A percentile compares a stretch with the other conserved stretches of the same genome.
Evolutionary conservation across 2,888 invertebrate genomes (phyloP).

Genomic region (Ichneumoninae sp.): DNA sequence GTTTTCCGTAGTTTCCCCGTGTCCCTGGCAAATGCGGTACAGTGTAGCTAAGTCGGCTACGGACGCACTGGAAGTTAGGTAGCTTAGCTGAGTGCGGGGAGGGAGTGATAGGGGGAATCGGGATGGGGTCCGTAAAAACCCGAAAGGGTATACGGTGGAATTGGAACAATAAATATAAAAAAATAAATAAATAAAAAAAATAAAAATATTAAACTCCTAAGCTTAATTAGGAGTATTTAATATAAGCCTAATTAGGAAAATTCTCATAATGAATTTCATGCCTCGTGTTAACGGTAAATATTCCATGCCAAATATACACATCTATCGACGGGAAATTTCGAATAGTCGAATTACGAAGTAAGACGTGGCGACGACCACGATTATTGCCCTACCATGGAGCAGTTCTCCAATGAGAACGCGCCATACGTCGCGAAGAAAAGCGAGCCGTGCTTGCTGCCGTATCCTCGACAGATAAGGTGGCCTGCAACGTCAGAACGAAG

Average conservation of each 20-base stretch:
- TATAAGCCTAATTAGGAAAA: background rate
- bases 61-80: too few species aligned
- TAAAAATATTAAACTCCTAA: background rate
- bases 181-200: too few species aligned
- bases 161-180: too few species aligned
- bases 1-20: too few species aligned
- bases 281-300: conserved; percentile 1
- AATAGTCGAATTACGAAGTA: background rate
- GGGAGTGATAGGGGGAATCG: too few species aligned
- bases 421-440: conserved; percentile 40
- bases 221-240: background rate
- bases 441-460: background rate
- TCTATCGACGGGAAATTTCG: background rate
- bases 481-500: background rate
- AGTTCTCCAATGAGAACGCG: conserved; percentile 54
- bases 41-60: too few species aligned
- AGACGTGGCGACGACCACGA: conserved; percentile 2
- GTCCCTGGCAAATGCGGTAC: too few species aligned
- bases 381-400: background rate
- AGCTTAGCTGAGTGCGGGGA: too few species aligned
- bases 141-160: too few species aligned
- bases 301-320: background rate
- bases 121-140: too few species aligned
- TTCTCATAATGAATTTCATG: background rate
- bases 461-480: conserved; percentile 55